Percentiles rank a stretch among this genome's conserved stretches.
Evolutionary conservation across 2,797 vertebrate genomes (phyloP).

Genomic region (Tamandua tetradactyla): DNA sequence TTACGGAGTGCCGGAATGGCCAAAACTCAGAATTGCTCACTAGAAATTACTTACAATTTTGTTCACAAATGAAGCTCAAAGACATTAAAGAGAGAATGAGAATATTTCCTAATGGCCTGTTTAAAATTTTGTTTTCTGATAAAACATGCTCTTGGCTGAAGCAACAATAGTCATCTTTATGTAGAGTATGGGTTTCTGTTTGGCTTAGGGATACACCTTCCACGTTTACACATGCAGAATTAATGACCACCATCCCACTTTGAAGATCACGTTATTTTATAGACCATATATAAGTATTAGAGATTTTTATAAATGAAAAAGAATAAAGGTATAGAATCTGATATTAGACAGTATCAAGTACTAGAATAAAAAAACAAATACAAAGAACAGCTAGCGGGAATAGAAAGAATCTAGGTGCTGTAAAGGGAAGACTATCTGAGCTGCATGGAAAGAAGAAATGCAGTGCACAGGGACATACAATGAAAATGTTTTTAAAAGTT

Average conservation of each 20-base stretch:
- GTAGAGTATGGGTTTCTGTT: neutral
- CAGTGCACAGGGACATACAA: neutral
- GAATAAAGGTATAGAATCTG: neutral
- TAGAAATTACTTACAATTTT: constrained; percentile 63
- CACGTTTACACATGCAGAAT: constrained; percentile 48
- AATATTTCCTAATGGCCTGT: constrained; percentile 62
- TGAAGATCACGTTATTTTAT: constrained; percentile 45
- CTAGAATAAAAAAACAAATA: neutral
- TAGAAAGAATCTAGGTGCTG: neutral
- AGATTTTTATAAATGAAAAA: constrained; percentile 46
- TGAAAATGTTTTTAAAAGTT: neutral
- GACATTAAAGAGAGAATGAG: constrained; percentile 50
- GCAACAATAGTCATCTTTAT: neutral
- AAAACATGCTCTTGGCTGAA: constrained; percentile 54
- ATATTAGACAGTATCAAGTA: constrained; percentile 23
- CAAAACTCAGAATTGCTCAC: constrained; percentile 37
- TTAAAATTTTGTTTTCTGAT: neutral
- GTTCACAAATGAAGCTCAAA: constrained; percentile 37
- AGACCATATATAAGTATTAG: constrained; percentile 20
- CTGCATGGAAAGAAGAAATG: neutral
- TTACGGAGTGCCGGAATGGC: constrained; percentile 12
- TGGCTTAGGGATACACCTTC: constrained; percentile 19
- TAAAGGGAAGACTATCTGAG: neutral
- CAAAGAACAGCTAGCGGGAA: neutral
- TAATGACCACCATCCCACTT: constrained; percentile 46